phyloP scores from a whole-genome alignment of 2,113 vertebrate genomes.

The Lota lota region DNA sequence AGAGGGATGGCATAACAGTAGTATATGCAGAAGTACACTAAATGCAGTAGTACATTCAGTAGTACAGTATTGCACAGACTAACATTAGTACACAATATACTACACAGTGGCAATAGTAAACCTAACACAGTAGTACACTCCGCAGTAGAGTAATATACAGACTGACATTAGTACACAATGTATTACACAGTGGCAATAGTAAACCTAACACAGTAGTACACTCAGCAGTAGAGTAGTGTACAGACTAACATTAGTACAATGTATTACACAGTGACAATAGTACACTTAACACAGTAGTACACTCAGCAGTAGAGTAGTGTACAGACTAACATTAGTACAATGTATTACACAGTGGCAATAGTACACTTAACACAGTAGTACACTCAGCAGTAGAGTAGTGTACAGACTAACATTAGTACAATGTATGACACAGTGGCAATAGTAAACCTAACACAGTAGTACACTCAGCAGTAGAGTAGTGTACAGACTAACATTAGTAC shows the following conservation, averaged over 20 bases:
- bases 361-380: too few relatives aligned
- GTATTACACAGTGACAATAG: too few relatives aligned
- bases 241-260: neutral
- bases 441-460: neutral
- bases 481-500: neutral
- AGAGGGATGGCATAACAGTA: too few relatives aligned
- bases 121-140: too few relatives aligned
- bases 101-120: neutral
- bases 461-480: too few relatives aligned
- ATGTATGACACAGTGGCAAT: neutral
- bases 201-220: neutral
- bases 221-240: neutral
- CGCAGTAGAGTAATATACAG: neutral
- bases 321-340: neutral
- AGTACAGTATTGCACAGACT: neutral
- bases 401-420: neutral
- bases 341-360: neutral
- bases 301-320: neutral
- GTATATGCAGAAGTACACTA: neutral
- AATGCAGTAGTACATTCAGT: neutral
- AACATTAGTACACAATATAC: neutral
- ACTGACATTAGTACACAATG: neutral
- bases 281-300: too few relatives aligned
- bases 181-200: neutral
- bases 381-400: neutral